Evolutionary conservation across 2,888 invertebrate species (phyloP).

Genomic region (Drosophila paramelanica): DNA sequence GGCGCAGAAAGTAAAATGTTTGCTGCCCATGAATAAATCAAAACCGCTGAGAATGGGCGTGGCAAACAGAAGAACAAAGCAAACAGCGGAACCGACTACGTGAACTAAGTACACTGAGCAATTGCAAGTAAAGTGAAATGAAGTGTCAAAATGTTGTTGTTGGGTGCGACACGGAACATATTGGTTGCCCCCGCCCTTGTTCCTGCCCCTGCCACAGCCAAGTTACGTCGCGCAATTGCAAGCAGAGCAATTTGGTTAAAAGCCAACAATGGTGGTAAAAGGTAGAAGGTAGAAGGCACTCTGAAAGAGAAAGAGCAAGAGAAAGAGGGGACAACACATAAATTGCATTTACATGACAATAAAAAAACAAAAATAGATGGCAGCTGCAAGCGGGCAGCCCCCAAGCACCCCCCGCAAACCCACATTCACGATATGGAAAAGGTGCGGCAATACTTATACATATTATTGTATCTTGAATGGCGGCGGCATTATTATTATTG

Average conservation of each 20-base stretch:
- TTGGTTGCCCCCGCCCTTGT: slow-evolving; percentile 15
- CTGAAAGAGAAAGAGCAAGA: neutral
- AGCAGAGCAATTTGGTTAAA: slow-evolving; percentile 68
- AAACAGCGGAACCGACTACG: slow-evolving; percentile 3
- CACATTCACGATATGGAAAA: slow-evolving; percentile 18
- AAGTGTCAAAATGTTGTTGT: slow-evolving; percentile 63
- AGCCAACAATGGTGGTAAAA: slow-evolving; percentile 37
- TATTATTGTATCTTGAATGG: slow-evolving; percentile 49
- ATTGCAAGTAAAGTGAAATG: slow-evolving; percentile 60
- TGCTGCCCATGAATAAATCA: slow-evolving; percentile 36
- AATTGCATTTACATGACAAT: slow-evolving; percentile 74
- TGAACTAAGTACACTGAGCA: slow-evolving; percentile 9
- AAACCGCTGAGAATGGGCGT: slow-evolving; percentile 30
- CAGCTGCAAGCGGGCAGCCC: slow-evolving; percentile 30
- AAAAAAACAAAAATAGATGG: slow-evolving; percentile 45
- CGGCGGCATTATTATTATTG: slow-evolving; percentile 52
- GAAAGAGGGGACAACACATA: slow-evolving; percentile 37
- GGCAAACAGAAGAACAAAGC: slow-evolving; percentile 2
- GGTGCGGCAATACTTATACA: slow-evolving; percentile 48
- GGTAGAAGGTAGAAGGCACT: neutral
- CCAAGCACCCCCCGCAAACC: neutral
- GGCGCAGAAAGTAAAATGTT: slow-evolving; percentile 9
- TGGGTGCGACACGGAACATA: slow-evolving; percentile 40
- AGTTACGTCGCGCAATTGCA: slow-evolving; percentile 30
- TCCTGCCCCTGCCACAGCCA: slow-evolving; percentile 10